phyloP scores from a whole-genome alignment of 2,888 invertebrate genomes.

The Polydrusus cervinus region DNA sequence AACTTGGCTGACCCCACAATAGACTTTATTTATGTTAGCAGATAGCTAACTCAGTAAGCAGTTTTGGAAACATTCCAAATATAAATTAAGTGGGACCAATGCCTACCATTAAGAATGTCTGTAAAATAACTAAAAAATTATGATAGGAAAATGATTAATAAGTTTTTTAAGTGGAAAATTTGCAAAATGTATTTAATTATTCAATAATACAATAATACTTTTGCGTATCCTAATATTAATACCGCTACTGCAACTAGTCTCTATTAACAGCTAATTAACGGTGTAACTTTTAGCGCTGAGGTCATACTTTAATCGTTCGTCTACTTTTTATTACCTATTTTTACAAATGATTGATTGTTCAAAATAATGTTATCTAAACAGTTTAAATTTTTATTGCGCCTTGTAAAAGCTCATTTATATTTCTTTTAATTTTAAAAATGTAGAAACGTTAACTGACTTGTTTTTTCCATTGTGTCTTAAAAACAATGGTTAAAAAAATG shows the following conservation, averaged over 20 bases:
- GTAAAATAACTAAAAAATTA: conserved; percentile 7
- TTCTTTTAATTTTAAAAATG: conserved; percentile 3
- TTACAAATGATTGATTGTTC: background rate
- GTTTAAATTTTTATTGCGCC: conserved; percentile 8
- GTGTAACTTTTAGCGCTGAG: background rate
- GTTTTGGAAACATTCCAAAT: conserved; percentile 31
- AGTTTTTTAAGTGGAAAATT: background rate
- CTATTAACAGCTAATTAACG: background rate
- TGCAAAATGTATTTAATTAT: background rate
- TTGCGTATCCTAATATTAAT: no score
- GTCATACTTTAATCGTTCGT: background rate
- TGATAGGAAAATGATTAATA: conserved; percentile 17
- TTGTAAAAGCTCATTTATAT: background rate
- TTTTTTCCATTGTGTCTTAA: no score
- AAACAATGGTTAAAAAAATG: background rate
- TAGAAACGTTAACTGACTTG: background rate
- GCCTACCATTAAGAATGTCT: conserved; percentile 11
- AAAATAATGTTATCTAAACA: conserved; percentile 8
- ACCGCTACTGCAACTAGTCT: background rate
- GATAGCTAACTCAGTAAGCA: conserved; percentile 7
- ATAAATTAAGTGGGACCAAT: conserved; percentile 13
- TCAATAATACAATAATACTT: background rate
- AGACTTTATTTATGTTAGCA: conserved; percentile 11
- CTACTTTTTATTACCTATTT: conserved; percentile 5
- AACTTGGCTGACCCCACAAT: conserved; percentile 28